phyloP scores from a whole-genome alignment of 2,797 vertebrate species.

The Pantherophis alleghaniensis region DNA sequence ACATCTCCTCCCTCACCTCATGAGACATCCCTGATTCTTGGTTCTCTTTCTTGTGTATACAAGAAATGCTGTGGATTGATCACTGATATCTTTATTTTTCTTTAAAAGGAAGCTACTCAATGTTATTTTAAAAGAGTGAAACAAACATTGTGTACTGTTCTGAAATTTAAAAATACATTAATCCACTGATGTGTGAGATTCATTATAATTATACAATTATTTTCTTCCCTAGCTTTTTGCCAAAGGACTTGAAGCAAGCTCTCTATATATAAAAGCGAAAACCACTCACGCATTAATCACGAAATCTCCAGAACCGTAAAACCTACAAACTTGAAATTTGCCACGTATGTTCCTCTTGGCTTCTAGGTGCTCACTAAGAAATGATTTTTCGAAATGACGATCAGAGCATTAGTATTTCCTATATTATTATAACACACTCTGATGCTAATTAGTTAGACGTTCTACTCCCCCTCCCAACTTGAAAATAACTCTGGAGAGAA shows the following conservation, averaged over 20 bases:
- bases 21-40: not conserved
- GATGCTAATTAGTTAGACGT: too few relatives aligned
- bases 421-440: too few relatives aligned
- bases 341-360: too few relatives aligned
- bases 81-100: not conserved
- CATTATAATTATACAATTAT: conserved; percentile 77
- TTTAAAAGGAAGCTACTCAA: not conserved
- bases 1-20: not conserved
- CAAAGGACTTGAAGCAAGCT: conserved; percentile 70
- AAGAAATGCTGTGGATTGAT: not conserved
- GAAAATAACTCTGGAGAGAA: too few relatives aligned
- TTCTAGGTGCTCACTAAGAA: too few relatives aligned
- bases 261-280: conserved; percentile 33
- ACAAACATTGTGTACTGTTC: conserved; percentile 57
- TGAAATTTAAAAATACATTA: conserved; percentile 57
- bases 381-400: too few relatives aligned
- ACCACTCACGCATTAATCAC: too few relatives aligned
- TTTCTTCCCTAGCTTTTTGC: conserved; percentile 63
- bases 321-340: too few relatives aligned
- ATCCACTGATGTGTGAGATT: conserved; percentile 61
- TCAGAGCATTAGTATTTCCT: too few relatives aligned
- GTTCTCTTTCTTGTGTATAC: not conserved
- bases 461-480: too few relatives aligned
- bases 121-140: conserved; percentile 28
- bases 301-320: too few relatives aligned